phyloP scores from a whole-genome alignment of 2,113 vertebrate genomes.

The human region GRCh38 chr17:40782501-40783000 shows the following conservation, averaged over 20 bases:
- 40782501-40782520: background rate
- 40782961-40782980: background rate
- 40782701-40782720: constrained; percentile 70
- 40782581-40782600: constrained; percentile 69
- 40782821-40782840: constrained; percentile 59
- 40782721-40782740: constrained; percentile 67
- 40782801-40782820: constrained; percentile 69
- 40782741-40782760: constrained; percentile 72
- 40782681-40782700: constrained; percentile 68
- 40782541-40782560: background rate
- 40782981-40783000: background rate
- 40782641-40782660: constrained; percentile 70
- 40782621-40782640: constrained; percentile 70
- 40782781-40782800: constrained; percentile 71
- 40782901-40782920: background rate
- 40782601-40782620: constrained; percentile 58
- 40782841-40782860: background rate
- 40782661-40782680: background rate
- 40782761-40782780: constrained; percentile 72
- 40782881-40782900: constrained; percentile 14
- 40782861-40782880: constrained; percentile 13
- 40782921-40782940: background rate
- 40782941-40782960: background rate
- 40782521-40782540: background rate
- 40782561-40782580: constrained; percentile 71